Evolutionary conservation across 1,140 invertebrate genomes (phyloP), one percentile per base, ranked within the genome.

Genomic region (Pseudachorutes palmiensis): DNA sequence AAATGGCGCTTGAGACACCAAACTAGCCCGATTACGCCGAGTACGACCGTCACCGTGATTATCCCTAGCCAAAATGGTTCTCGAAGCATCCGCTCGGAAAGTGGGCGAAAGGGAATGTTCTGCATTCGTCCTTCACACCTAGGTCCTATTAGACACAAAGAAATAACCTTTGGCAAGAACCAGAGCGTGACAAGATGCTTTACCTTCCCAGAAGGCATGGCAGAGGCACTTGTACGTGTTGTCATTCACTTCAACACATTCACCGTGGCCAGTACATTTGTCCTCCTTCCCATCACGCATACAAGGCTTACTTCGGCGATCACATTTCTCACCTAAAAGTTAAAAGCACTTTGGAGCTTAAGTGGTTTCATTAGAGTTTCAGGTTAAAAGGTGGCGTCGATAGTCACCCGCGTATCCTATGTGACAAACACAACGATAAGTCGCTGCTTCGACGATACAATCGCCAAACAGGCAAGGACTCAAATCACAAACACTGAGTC

Each of bases 1-100:
- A 91, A 89, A 76, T 90, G 88, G 60, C 88, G 77, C 75, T 88
- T 89, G 57, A 87, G 86, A 76, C 88, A 90, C 85, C 87, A 90
- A 5, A 89, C 83, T 26, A 88, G 78, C 12, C 87, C 87, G 68
- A 91, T 86, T 26, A 87, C 80, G 41, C 82, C 83, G 68, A 91
- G 80, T 5, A 90, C 88, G 2, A 86, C 82, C 65, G 86, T 86
- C 12, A 91, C 88, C 0, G 88, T 88, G 75, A 90, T 88, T 19
- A 91, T 80, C 1, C 88, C 88, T 19, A 91, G 77, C 88, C 88
- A 91, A 77, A 91, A 90, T 0, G 88, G 88, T 76, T 91, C 88
- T 73, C 89, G 85, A 2, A 90, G 79, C 88, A 91, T 90, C 28
- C 88, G 76, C 64, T 88, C 81, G 48, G 85, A 85, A 28, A 88